Conservation (phyloP, 2,113 vertebrate species). For the Scomber japonicus region DNA sequence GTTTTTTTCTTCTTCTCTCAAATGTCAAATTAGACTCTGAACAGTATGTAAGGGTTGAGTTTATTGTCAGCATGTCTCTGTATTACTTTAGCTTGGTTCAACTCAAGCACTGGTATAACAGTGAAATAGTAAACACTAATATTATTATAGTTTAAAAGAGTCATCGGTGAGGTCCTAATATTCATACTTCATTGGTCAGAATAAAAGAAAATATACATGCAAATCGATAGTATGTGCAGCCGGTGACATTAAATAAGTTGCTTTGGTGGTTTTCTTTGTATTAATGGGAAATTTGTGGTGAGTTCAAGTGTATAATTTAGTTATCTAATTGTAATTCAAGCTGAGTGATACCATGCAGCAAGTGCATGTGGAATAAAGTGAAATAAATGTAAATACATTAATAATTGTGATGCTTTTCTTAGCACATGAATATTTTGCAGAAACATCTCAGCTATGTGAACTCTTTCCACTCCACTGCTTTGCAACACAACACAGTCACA, state of each 20-base stretch:
- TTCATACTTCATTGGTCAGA: not conserved
- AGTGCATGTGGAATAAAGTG: not conserved
- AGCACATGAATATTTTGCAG: constrained; percentile 36
- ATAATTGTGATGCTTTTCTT: constrained; percentile 32
- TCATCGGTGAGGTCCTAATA: too few relatives aligned
- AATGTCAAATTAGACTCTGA: too few relatives aligned
- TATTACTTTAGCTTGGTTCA: not conserved
- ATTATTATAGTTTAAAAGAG: not conserved
- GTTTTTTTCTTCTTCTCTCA: too few relatives aligned
- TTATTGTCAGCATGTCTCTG: not conserved
- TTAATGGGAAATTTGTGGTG: not conserved
- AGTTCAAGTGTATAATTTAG: not conserved
- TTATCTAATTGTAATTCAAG: constrained; percentile 1
- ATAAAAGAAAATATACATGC: not conserved
- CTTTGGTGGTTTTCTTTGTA: not conserved
- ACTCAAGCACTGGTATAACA: not conserved
- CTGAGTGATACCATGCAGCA: not conserved
- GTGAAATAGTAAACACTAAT: not conserved
- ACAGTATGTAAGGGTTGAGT: not conserved
- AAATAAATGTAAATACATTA: constrained; percentile 9
- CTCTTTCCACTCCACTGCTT: constrained; percentile 53
- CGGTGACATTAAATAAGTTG: not conserved
- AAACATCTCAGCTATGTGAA: constrained; percentile 68
- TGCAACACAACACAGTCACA: constrained; percentile 63
- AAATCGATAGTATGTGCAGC: not conserved